These are phyloP conservation scores for Drosophila neoperkinsi DNA, from an alignment of 2,888 invertebrate species.

Conservation along the genomic window DNA sequence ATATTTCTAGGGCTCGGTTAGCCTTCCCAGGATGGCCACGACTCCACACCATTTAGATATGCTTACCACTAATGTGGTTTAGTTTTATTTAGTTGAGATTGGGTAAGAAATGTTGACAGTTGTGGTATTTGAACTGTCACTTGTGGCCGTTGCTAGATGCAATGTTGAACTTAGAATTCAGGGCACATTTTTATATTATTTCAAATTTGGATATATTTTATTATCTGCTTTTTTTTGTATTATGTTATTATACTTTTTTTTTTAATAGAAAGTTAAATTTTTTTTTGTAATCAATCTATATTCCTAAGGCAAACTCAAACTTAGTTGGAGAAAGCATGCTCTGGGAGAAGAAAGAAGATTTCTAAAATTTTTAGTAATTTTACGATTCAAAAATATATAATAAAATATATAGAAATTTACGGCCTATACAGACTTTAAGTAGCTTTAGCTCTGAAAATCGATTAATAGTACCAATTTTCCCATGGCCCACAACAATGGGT, in stretches of 20 bases:
- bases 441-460: conserved; percentile 5
- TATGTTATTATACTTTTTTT: not conserved
- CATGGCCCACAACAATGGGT: conserved; percentile 22
- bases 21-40: not conserved
- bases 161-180: not conserved
- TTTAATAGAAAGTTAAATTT: not conserved
- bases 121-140: not conserved
- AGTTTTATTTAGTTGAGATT: not conserved
- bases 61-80: conserved; percentile 9
- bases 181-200: not conserved
- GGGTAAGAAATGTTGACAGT: too few species aligned
- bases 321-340: not conserved
- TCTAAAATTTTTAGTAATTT: not conserved
- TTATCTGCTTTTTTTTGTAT: not conserved
- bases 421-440: not conserved
- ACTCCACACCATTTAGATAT: conserved; percentile 11
- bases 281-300: not conserved
- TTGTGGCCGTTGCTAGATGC: not conserved
- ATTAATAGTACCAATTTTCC: conserved; percentile 31
- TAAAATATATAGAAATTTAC: not conserved
- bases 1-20: not conserved
- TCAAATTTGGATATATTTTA: not conserved
- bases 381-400: not conserved
- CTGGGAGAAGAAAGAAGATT: not conserved
- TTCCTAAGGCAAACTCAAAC: not conserved